Evolutionary conservation across 2,113 vertebrate genomes (phyloP).

Genomic region (Cottus gobio): DNA sequence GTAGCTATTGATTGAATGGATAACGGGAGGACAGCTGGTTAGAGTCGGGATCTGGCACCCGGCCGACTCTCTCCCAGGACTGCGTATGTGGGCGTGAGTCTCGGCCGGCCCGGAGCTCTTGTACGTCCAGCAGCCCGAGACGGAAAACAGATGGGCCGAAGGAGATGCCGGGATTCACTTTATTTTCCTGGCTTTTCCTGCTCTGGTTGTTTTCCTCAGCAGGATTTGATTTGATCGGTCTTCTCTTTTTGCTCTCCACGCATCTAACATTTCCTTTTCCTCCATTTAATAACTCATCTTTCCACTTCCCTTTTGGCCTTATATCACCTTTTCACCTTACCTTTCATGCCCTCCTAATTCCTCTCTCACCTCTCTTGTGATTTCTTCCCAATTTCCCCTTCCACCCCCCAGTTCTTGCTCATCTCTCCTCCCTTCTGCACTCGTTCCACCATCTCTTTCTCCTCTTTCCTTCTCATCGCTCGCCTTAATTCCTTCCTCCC

Average conservation of each 20-base stretch:
- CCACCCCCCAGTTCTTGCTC: background rate
- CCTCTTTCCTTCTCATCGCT: slow-evolving; percentile 1
- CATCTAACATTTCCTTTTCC: background rate
- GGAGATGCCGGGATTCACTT: slow-evolving; percentile 29
- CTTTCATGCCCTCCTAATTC: slow-evolving; percentile 4
- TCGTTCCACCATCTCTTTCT: background rate
- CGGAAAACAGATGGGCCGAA: slow-evolving; percentile 56
- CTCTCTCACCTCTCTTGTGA: background rate
- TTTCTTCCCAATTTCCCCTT: background rate
- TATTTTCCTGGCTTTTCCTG: slow-evolving; percentile 20
- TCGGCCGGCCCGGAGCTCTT: slow-evolving; percentile 43
- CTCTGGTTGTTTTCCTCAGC: slow-evolving; percentile 37
- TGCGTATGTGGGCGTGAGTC: slow-evolving; percentile 58
- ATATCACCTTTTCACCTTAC: background rate
- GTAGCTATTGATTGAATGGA: slow-evolving; percentile 39
- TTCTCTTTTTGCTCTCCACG: background rate
- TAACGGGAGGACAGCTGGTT: slow-evolving; percentile 68
- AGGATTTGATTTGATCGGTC: slow-evolving; percentile 33
- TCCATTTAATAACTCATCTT: background rate
- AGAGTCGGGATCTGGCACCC: slow-evolving; percentile 55
- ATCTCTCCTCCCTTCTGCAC: background rate
- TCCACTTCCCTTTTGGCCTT: background rate
- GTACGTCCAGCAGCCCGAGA: slow-evolving; percentile 44
- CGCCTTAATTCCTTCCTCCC: slow-evolving; percentile 27
- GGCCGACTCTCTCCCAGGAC: slow-evolving; percentile 51